Evolutionary conservation across 2,797 vertebrate species (phyloP).

Genomic region (Anomalospiza imberbis): DNA sequence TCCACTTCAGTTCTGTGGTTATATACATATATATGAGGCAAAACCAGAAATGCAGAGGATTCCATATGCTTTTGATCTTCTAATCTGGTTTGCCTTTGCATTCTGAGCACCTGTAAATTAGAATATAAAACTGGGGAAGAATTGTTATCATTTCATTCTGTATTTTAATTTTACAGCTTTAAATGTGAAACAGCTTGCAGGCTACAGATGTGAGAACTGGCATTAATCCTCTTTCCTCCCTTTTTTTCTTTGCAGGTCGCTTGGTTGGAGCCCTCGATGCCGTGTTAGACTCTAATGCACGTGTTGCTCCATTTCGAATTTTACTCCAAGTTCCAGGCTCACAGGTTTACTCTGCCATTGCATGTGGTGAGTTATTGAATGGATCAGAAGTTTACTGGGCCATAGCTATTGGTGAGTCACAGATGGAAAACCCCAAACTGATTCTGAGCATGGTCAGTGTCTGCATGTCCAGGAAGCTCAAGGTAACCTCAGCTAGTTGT

Average conservation of each 20-base stretch:
- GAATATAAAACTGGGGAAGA: background rate
- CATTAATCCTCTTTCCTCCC: background rate
- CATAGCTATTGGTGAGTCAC: constrained; percentile 87
- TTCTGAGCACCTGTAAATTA: background rate
- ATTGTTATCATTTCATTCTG: fast-evolving
- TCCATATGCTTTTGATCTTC: background rate
- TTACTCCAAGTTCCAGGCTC: constrained; percentile 92
- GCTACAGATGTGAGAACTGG: background rate
- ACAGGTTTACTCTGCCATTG: constrained; percentile 93
- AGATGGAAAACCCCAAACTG: background rate
- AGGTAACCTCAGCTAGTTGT: constrained; percentile 65
- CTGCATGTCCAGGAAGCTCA: constrained; percentile 71
- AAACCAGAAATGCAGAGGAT: background rate
- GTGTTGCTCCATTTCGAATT: constrained; percentile 91
- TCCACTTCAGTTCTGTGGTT: background rate
- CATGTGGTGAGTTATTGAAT: constrained; percentile 87
- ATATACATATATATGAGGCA: background rate
- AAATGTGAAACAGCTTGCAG: background rate
- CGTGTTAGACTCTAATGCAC: constrained; percentile 91
- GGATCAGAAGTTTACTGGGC: constrained; percentile 92
- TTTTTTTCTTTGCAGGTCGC: constrained; percentile 75
- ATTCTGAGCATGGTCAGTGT: constrained; percentile 69
- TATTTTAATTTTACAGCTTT: background rate
- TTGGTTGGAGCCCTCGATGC: constrained; percentile 94
- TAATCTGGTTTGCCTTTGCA: background rate